phyloP scores from a whole-genome alignment of 2,113 vertebrate genomes.

The Eulacestoma nigropectus region DNA sequence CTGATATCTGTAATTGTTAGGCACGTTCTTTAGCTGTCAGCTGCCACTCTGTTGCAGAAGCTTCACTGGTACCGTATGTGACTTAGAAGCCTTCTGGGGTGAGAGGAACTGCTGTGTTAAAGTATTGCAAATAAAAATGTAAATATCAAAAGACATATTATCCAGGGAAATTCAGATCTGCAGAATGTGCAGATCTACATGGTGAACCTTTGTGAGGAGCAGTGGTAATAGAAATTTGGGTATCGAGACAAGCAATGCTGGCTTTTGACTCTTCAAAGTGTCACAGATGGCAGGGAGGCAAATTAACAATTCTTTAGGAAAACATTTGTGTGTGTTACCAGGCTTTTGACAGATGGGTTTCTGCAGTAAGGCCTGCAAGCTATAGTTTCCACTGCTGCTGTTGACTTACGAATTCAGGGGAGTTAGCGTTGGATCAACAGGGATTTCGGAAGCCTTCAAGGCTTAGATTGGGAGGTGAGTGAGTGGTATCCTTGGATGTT shows the following conservation, averaged over 20 bases:
- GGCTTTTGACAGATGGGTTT: background rate
- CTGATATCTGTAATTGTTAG: background rate
- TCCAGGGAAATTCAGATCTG: background rate
- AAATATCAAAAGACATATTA: background rate
- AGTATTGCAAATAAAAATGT: background rate
- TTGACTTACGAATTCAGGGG: constrained; percentile 6
- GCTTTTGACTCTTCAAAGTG: background rate
- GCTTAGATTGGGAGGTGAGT: background rate
- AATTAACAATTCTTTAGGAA: constrained; percentile 2
- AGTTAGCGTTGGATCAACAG: background rate
- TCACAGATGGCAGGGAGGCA: background rate
- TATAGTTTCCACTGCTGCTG: background rate
- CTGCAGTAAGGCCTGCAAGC: background rate
- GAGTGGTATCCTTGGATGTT: background rate
- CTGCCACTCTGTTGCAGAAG: background rate
- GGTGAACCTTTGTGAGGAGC: background rate
- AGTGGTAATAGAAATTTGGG: background rate
- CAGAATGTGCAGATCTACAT: background rate
- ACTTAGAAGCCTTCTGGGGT: background rate
- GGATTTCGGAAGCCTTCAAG: constrained; percentile 1
- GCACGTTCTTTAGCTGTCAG: background rate
- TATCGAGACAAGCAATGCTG: accelerated
- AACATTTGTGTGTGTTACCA: background rate
- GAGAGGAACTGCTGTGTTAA: background rate
- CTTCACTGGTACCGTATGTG: background rate